A percentile compares a stretch with the other conserved stretches of the same genome.
These are phyloP conservation scores for Siniperca knerii DNA, from an alignment of 2,113 vertebrate species.

Conservation along the genomic window DNA sequence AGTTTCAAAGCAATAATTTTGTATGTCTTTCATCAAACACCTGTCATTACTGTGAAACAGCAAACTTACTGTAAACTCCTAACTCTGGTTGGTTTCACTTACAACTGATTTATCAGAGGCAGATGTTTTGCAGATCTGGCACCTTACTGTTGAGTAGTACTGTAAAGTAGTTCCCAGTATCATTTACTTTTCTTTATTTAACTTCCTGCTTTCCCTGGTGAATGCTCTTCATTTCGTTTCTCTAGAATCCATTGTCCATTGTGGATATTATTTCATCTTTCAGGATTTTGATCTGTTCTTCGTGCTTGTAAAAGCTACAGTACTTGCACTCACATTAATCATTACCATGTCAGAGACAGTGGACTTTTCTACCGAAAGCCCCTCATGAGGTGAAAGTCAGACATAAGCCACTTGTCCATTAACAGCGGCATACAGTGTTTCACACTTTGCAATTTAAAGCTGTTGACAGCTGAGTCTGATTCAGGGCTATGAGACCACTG, in stretches of 20 bases:
- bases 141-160: no score
- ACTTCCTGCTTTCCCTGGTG: no score
- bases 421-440: neutral
- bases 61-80: neutral
- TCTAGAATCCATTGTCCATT: neutral
- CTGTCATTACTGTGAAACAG: neutral
- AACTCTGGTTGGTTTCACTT: neutral
- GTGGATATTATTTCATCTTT: neutral
- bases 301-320: neutral
- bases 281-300: neutral
- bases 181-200: neutral
- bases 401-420: conserved; percentile 6
- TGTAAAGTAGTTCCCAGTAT: neutral
- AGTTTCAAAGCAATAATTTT: neutral
- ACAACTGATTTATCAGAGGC: neutral
- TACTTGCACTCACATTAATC: conserved; percentile 18
- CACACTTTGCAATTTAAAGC: neutral
- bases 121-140: neutral
- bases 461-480: neutral
- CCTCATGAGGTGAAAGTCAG: neutral
- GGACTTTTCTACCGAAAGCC: conserved; percentile 5
- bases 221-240: neutral
- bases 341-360: conserved; percentile 17
- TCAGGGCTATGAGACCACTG: neutral
- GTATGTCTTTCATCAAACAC: neutral